Evolutionary conservation across 2,888 invertebrate genomes (phyloP).

Genomic region (Drosophila aldrichi): DNA sequence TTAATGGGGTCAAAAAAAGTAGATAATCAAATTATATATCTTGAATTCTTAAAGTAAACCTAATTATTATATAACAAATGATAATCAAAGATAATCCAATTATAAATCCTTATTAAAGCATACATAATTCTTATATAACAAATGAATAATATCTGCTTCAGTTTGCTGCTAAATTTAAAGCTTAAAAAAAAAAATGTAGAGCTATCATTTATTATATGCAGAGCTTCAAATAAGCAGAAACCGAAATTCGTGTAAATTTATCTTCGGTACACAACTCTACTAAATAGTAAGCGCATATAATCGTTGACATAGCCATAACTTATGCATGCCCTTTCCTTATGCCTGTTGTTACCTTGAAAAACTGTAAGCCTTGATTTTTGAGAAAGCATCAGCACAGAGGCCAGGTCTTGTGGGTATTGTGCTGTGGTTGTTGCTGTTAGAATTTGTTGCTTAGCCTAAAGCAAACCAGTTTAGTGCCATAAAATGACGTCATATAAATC

Average conservation of each 20-base stretch:
- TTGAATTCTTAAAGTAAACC: too few species aligned
- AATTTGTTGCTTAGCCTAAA: slow-evolving; percentile 23
- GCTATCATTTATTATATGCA: background rate
- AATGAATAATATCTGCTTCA: background rate
- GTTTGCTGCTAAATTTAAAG: background rate
- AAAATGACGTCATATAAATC: slow-evolving; percentile 63
- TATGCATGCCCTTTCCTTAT: slow-evolving; percentile 33
- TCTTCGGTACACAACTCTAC: slow-evolving; percentile 20
- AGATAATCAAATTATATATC: too few species aligned
- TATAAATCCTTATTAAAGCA: too few species aligned
- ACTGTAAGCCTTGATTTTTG: background rate
- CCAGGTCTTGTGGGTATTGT: slow-evolving; percentile 32
- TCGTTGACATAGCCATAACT: slow-evolving; percentile 1
- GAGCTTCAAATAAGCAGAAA: background rate
- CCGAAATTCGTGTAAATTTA: background rate
- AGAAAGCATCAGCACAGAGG: slow-evolving; percentile 9
- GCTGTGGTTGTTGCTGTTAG: slow-evolving; percentile 14
- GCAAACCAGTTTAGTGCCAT: slow-evolving; percentile 67
- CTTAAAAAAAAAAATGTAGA: background rate
- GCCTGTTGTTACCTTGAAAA: slow-evolving; percentile 8
- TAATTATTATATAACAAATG: too few species aligned
- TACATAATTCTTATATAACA: background rate
- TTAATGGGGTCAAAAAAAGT: too few species aligned
- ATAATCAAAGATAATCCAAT: too few species aligned
- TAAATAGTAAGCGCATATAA: slow-evolving; percentile 21